Percentiles rank a stretch among this genome's conserved stretches.
These are phyloP conservation scores for Chionoecetes opilio DNA, from an alignment of 1,140 invertebrate species.

Conservation along the genomic window DNA sequence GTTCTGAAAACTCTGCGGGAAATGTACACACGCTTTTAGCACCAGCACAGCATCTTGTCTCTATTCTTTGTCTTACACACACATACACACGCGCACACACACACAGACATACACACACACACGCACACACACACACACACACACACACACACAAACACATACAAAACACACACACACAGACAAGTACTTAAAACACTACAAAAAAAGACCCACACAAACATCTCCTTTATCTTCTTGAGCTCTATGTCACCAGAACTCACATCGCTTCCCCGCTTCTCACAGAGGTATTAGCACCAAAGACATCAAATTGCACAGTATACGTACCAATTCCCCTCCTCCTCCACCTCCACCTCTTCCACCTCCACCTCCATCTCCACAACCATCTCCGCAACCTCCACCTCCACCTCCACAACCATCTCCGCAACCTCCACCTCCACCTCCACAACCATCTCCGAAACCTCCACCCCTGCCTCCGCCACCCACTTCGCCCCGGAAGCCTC, in stretches of 20 bases:
- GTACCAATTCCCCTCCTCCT: not conserved
- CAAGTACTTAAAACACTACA: too few relatives aligned
- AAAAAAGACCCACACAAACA: too few relatives aligned
- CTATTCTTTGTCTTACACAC: not conserved
- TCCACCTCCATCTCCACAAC: too few relatives aligned
- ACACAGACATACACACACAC: constrained; percentile 16
- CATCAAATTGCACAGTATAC: not conserved
- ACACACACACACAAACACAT: not conserved
- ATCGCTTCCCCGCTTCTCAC: not conserved
- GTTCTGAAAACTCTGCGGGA: constrained; percentile 35
- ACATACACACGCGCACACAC: not conserved
- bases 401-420: not conserved
- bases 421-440: not conserved
- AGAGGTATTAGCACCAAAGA: not conserved
- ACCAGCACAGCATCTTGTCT: not conserved
- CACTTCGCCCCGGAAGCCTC: not conserved
- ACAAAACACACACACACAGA: not conserved
- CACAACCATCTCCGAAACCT: not conserved
- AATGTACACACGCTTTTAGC: constrained; percentile 35
- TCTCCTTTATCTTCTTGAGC: too few relatives aligned
- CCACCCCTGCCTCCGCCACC: constrained; percentile 20
- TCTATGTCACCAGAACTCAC: not conserved
- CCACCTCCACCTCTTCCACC: too few relatives aligned
- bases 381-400: not conserved
- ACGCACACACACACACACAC: constrained; percentile 44